phyloP scores from a whole-genome alignment of 2,797 vertebrate species.

The Chanos chanos region DNA sequence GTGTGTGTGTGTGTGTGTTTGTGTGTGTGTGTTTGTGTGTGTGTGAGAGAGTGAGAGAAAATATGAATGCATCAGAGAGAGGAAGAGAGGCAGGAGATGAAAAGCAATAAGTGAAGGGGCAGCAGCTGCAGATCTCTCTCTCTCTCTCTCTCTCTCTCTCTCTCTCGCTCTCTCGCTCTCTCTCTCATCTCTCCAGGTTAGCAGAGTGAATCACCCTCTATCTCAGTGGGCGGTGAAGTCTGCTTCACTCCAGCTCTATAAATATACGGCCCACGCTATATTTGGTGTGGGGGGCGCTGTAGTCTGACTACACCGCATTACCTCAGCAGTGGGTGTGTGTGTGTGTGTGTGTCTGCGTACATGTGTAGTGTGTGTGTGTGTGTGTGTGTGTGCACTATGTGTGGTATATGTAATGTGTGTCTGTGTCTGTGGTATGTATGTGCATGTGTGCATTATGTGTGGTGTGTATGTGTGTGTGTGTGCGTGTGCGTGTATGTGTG shows the following conservation, averaged over 20 bases:
- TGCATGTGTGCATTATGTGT: too few species aligned
- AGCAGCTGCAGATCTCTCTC: conserved; percentile 29
- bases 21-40: neutral
- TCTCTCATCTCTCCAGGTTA: conserved; percentile 40
- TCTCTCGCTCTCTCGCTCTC: conserved; percentile 15
- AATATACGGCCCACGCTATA: conserved; percentile 41
- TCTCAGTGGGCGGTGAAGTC: conserved; percentile 19
- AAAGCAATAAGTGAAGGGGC: conserved; percentile 14
- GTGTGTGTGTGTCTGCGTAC: neutral
- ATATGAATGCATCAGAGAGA: too few species aligned
- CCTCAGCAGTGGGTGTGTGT: conserved; percentile 1
- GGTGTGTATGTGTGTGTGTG: neutral
- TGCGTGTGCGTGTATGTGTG: neutral
- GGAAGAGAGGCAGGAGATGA: conserved; percentile 30
- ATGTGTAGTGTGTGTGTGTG: neutral
- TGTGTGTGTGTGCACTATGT: neutral
- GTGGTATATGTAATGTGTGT: neutral
- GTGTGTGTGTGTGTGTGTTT: conserved; percentile 1
- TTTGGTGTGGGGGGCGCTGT: conserved; percentile 39
- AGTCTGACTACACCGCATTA: conserved; percentile 18
- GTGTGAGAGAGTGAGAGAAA: conserved; percentile 1
- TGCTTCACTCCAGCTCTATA: conserved; percentile 42
- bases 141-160: neutral
- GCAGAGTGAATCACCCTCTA: conserved; percentile 45
- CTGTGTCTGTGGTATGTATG: neutral